These are phyloP conservation scores for Pteronotus mesoamericanus DNA, from an alignment of 2,797 vertebrate species.

Conservation along the genomic window DNA sequence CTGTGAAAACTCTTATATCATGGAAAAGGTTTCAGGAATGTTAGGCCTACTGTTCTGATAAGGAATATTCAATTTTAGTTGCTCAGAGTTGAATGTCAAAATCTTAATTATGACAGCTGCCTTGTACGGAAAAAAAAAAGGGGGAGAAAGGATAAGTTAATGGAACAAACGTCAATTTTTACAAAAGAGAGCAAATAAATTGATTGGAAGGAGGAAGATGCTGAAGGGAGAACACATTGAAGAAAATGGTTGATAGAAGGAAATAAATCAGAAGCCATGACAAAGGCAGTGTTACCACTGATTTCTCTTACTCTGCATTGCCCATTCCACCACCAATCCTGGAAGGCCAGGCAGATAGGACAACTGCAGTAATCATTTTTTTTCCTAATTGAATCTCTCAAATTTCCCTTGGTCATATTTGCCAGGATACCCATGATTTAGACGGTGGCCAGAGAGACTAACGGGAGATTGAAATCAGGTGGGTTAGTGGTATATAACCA, in stretches of 20 bases:
- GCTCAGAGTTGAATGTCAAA: background rate
- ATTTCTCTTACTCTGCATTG: background rate
- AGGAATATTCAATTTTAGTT: background rate
- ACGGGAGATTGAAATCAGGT: background rate
- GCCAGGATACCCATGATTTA: background rate
- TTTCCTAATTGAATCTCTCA: background rate
- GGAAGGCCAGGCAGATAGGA: background rate
- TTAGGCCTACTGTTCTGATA: background rate
- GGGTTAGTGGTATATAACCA: background rate
- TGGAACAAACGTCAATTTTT: background rate
- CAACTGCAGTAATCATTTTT: background rate
- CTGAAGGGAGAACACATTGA: background rate
- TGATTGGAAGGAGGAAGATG: background rate
- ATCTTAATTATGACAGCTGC: background rate
- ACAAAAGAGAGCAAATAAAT: background rate
- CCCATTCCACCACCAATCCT: background rate
- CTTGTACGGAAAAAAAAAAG: background rate
- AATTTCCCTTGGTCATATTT: background rate
- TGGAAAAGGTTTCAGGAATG: background rate
- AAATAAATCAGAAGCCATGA: background rate
- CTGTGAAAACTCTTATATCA: background rate
- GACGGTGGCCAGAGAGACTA: background rate
- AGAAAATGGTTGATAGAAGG: background rate
- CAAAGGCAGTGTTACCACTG: background rate
- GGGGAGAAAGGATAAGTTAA: background rate